Evolutionary conservation across 2,113 vertebrate species (phyloP).

Genomic region (Ageneiosus marmoratus): DNA sequence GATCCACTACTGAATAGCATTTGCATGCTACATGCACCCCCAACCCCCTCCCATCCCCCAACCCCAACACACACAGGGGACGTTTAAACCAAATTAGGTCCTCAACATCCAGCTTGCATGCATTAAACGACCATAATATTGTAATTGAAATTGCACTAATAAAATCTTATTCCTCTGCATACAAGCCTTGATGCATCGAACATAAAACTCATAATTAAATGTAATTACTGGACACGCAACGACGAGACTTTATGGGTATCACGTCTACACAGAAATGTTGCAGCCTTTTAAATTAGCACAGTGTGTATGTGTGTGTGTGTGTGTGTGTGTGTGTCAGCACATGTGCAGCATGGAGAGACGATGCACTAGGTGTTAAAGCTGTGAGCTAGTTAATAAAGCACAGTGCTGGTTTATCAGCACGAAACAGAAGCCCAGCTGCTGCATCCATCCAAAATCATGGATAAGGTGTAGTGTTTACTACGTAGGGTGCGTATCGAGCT

Average conservation of each 20-base stretch:
- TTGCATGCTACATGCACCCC: neutral
- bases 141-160: conserved; percentile 10
- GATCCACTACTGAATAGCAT: conserved; percentile 1
- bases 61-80: conserved; percentile 2
- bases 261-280: neutral
- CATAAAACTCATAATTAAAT: conserved; percentile 1
- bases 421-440: conserved; percentile 21
- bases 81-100: conserved; percentile 10
- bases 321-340: neutral
- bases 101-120: neutral
- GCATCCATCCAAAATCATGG: neutral
- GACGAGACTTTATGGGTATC: neutral
- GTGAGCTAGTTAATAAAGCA: conserved; percentile 26
- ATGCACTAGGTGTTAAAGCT: conserved; percentile 22
- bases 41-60: neutral
- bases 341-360: neutral
- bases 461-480: conserved; percentile 26
- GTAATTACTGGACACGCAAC: neutral
- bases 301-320: neutral
- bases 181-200: conserved; percentile 10
- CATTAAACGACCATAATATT: neutral
- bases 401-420: conserved; percentile 12
- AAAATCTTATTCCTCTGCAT: neutral
- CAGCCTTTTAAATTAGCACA: neutral
- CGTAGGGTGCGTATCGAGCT: conserved; percentile 1